Evolutionary conservation across 1,140 invertebrate genomes (phyloP).

Genomic region (Notospermus geniculatus): DNA sequence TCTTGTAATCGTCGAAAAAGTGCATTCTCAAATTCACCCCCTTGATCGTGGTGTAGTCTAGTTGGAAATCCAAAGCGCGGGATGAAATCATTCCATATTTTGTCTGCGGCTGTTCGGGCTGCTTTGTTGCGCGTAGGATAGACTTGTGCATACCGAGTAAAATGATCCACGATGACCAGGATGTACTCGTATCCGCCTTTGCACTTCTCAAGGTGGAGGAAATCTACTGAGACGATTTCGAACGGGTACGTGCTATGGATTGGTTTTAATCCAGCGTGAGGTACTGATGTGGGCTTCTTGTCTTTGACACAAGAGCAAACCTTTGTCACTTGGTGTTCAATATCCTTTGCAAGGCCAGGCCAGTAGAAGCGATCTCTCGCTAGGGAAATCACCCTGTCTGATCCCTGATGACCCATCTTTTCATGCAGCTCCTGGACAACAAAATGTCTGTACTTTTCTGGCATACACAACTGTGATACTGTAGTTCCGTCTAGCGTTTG

Average conservation of each 20-base stretch:
- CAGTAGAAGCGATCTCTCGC: conserved; percentile 20
- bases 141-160: background rate
- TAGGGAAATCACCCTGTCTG: conserved; percentile 15
- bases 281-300: conserved; percentile 2
- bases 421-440: conserved; percentile 18
- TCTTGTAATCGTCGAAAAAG: background rate
- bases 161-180: conserved; percentile 3
- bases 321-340: conserved; percentile 17
- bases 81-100: conserved; percentile 19
- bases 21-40: conserved; percentile 8
- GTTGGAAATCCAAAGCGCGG: conserved; percentile 19
- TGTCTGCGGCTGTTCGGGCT: background rate
- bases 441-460: conserved; percentile 2
- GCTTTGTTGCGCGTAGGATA: background rate
- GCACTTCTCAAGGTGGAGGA: conserved; percentile 21
- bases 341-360: conserved; percentile 19
- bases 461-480: conserved; percentile 18
- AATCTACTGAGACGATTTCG: conserved; percentile 22
- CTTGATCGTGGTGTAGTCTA: conserved; percentile 19
- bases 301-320: conserved; percentile 20
- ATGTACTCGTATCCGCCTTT: conserved; percentile 20
- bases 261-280: conserved; percentile 13
- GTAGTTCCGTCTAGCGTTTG: no score
- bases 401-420: conserved; percentile 23
- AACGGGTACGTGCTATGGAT: conserved; percentile 20